Conservation (phyloP, 2,888 invertebrate species). For the Bombylius discolor region DNA sequence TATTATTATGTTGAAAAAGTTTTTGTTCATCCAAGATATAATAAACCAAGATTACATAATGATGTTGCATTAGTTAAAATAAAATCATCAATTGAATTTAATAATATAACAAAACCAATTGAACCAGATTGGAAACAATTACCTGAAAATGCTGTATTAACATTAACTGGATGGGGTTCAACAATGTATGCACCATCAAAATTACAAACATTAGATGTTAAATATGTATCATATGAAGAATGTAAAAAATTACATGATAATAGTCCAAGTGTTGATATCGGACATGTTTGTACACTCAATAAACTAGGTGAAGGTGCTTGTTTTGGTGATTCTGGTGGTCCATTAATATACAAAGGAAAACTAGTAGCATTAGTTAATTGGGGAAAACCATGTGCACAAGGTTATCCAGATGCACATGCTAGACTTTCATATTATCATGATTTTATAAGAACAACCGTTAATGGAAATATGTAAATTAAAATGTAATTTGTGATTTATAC, state of each 20-base stretch:
- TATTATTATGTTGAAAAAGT: slow-evolving; percentile 23
- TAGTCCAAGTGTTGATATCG: slow-evolving; percentile 40
- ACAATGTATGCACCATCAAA: slow-evolving; percentile 43
- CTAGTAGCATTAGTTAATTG: slow-evolving; percentile 31
- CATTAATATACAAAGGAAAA: slow-evolving; percentile 22
- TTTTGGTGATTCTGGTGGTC: slow-evolving; percentile 31
- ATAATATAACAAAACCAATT: slow-evolving; percentile 42
- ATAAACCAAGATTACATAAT: slow-evolving; percentile 35
- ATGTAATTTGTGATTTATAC: too few relatives aligned
- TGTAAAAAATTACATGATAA: slow-evolving; percentile 40
- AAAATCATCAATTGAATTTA: slow-evolving; percentile 39
- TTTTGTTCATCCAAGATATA: slow-evolving; percentile 15
- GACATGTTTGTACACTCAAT: slow-evolving; percentile 47
- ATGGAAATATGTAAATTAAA: neutral
- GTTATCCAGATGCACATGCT: slow-evolving; percentile 32
- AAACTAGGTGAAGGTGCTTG: slow-evolving; percentile 42
- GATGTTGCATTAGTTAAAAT: slow-evolving; percentile 58
- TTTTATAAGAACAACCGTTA: slow-evolving; percentile 25
- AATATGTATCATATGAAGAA: slow-evolving; percentile 42
- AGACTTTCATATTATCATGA: slow-evolving; percentile 25
- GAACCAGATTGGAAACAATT: slow-evolving; percentile 41
- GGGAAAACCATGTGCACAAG: slow-evolving; percentile 31
- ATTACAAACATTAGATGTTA: slow-evolving; percentile 44
- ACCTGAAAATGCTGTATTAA: slow-evolving; percentile 37
- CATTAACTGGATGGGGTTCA: slow-evolving; percentile 51